A percentile compares a stretch with the other conserved stretches of the same genome.
Evolutionary conservation across 37 sponge, comb jelly and placozoan genomes (phyloP).

Genomic region (Sycon ciliatum): DNA sequence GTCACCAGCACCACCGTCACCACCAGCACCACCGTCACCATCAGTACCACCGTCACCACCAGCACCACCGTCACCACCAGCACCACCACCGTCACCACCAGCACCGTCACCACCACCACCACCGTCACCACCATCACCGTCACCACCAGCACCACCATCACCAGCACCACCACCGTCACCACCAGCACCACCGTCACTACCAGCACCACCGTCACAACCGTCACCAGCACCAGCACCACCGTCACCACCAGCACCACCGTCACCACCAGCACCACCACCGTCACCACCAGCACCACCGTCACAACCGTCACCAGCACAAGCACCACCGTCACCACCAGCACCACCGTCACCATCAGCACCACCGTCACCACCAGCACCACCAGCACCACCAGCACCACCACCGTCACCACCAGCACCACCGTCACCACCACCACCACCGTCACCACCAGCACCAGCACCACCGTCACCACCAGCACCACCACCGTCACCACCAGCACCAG

Average conservation of each 20-base stretch:
- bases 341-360: too few relatives aligned
- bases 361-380: conserved; percentile 12
- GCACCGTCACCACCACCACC: background rate
- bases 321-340: too few relatives aligned
- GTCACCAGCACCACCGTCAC: background rate
- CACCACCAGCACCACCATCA: background rate
- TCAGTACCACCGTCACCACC: too few relatives aligned
- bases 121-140: background rate
- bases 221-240: background rate
- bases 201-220: too few relatives aligned
- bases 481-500: too few relatives aligned
- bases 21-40: background rate
- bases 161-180: background rate
- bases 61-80: background rate
- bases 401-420: background rate
- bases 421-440: background rate
- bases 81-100: background rate
- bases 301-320: too few relatives aligned
- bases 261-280: conserved; percentile 3
- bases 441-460: too few relatives aligned
- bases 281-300: conserved; percentile 1
- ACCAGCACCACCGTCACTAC: background rate
- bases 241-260: too few relatives aligned
- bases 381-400: conserved; percentile 15
- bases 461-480: too few relatives aligned